A percentile compares a stretch with the other conserved stretches of the same genome.
These are phyloP conservation scores for Luidia sarsii DNA, from an alignment of 53 echinoderm and acorn worm species.

Conservation along the genomic window DNA sequence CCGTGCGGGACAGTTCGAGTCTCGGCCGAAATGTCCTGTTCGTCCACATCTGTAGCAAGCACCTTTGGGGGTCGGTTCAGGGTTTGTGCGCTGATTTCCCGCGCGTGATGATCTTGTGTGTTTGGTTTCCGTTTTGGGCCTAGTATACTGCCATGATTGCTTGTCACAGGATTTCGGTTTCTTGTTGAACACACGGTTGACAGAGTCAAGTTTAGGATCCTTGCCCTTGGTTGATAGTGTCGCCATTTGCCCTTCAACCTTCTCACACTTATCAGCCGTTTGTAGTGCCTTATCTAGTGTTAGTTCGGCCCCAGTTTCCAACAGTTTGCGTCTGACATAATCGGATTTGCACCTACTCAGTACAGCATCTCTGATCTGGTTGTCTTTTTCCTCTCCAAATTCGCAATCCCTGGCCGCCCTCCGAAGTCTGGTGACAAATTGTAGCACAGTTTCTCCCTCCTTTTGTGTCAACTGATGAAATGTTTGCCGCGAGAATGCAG, in stretches of 20 bases:
- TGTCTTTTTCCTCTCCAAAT: constrained; percentile 30
- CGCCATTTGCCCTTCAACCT: constrained; percentile 41
- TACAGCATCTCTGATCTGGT: constrained; percentile 64
- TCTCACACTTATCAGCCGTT: constrained; percentile 43
- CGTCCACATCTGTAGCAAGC: constrained; percentile 23
- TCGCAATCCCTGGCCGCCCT: constrained; percentile 45
- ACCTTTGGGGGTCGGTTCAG: background rate
- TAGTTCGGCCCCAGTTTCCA: constrained; percentile 30
- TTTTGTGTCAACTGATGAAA: constrained; percentile 28
- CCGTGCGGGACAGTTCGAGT: constrained; percentile 40
- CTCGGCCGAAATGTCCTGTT: constrained; percentile 25
- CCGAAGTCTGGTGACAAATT: constrained; percentile 49
- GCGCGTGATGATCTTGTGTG: background rate
- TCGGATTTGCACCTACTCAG: constrained; percentile 38
- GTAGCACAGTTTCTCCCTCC: constrained; percentile 34
- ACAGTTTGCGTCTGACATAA: constrained; percentile 41
- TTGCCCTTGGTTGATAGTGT: constrained; percentile 1
- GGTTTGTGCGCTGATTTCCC: background rate
- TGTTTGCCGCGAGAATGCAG: constrained; percentile 10
- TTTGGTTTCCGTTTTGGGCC: background rate
- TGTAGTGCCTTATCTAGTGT: constrained; percentile 28
- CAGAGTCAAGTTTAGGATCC: background rate
- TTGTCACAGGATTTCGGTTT: background rate
- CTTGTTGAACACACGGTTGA: background rate
- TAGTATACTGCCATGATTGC: background rate